Base-by-base conservation (phyloP, 2,113 vertebrate species). In the Leuciscus idus region DNA sequence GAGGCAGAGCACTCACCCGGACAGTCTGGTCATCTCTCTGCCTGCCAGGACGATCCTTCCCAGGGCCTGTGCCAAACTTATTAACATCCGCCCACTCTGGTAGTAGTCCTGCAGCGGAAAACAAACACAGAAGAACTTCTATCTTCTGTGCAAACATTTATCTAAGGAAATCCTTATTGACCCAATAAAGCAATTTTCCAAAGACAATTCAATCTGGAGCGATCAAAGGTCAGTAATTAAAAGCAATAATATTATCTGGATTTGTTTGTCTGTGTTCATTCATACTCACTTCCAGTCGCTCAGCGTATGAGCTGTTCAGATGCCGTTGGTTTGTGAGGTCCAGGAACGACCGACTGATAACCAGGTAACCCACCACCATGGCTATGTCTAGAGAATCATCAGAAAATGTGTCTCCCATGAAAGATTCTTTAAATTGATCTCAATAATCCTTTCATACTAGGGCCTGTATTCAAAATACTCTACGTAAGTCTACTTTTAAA, bases 31-130 rank as follows among this genome's bases (percentile, higher is more conserved):
- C 98, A 99, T 99, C 88, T 99, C 98, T 90, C 97, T 94, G 21
- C 98, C 98, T 43, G 98, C 98, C 83, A 99, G 93, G n/a, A 99
- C 97, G 84, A 99, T 98, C 87, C 98, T 95, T 77, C 98, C 98
- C 90, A 99, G 92, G 83, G 98, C 98, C 89, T 99, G 98, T 83
- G 98, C 97, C 98, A 99, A 96, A 87, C 97, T 95, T 76, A 99
- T 94, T 23, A 99, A 93, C 98, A 99, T 99, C 88, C 98, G 95
- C 85, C 98, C 98, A 86, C 97, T 99, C 94, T 99, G 98, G 92
- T 99, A 99, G 90, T 99, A 99, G 93, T 99, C 98, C 98, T 99
- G 86, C 80, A 90, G 85, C 0, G 91, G 43, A 90, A 26, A 88
- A 88, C 23, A 62, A 73, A 26, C 72, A 80, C 6, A 81, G 21